Evolutionary conservation across 2,797 vertebrate species (phyloP).

Genomic region (Enteromius afrohamiltoni): DNA sequence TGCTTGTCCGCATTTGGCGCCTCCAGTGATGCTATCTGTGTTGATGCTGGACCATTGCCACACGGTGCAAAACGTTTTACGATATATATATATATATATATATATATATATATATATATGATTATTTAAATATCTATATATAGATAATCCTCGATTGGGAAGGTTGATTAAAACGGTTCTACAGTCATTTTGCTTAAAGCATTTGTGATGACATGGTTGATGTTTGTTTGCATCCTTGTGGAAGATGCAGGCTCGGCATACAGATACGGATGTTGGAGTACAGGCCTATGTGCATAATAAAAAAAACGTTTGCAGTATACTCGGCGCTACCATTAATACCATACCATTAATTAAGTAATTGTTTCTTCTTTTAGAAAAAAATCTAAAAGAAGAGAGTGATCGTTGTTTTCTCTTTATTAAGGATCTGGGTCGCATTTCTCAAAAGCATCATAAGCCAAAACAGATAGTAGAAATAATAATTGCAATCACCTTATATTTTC

Average conservation of each 20-base stretch:
- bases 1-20: slow-evolving; percentile 67
- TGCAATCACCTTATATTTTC: no score
- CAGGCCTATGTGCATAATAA: neutral
- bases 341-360: neutral
- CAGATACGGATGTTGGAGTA: neutral
- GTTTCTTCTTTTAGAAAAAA: no score
- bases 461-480: no score
- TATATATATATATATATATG: slow-evolving; percentile 7
- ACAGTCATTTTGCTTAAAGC: neutral
- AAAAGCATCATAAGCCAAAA: neutral
- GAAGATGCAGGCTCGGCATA: neutral
- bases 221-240: neutral
- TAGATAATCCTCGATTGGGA: neutral
- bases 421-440: neutral
- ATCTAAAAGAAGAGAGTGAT: neutral
- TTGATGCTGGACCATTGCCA: slow-evolving; percentile 63
- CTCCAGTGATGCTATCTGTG: slow-evolving; percentile 74
- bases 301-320: neutral
- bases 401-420: neutral
- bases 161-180: neutral
- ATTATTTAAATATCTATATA: neutral
- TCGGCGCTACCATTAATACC: no score
- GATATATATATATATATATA: slow-evolving; percentile 16
- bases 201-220: neutral
- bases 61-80: slow-evolving; percentile 50